Conservation (phyloP, 1,140 invertebrate species). For the Tetramorium alpestre region DNA sequence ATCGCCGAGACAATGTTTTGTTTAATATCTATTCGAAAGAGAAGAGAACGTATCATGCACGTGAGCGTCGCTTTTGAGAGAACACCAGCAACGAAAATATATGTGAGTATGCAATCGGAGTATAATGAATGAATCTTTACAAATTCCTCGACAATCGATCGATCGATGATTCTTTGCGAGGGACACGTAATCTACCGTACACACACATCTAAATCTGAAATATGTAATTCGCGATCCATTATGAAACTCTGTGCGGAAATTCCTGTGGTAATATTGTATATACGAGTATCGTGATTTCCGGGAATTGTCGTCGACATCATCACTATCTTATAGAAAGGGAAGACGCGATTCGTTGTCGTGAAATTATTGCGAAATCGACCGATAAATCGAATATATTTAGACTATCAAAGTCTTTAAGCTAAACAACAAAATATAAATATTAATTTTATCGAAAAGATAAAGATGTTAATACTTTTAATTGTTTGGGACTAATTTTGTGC, state of each 20-base stretch:
- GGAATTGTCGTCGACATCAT: background rate
- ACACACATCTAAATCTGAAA: background rate
- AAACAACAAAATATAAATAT: background rate
- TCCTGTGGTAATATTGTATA: background rate
- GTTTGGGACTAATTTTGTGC: background rate
- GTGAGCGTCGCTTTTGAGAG: background rate
- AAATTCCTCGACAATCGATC: conserved; percentile 23
- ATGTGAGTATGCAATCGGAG: conserved; percentile 27
- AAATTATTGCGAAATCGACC: background rate
- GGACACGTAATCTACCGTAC: background rate
- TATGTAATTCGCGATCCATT: background rate
- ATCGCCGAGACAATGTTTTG: background rate
- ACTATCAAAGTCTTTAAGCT: no score
- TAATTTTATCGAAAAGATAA: background rate
- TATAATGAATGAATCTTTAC: conserved; percentile 44
- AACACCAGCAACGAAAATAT: conserved; percentile 24
- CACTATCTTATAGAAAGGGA: background rate
- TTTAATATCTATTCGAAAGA: background rate
- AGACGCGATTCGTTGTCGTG: background rate
- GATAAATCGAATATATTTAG: no score
- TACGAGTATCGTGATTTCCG: background rate
- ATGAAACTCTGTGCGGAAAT: background rate
- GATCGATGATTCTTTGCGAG: conserved; percentile 30
- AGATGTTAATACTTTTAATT: background rate
- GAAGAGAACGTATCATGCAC: background rate